Evolutionary conservation across 2,888 invertebrate genomes (phyloP), one percentile per base, ranked within the genome.

Genomic region (Clunio marinus): DNA sequence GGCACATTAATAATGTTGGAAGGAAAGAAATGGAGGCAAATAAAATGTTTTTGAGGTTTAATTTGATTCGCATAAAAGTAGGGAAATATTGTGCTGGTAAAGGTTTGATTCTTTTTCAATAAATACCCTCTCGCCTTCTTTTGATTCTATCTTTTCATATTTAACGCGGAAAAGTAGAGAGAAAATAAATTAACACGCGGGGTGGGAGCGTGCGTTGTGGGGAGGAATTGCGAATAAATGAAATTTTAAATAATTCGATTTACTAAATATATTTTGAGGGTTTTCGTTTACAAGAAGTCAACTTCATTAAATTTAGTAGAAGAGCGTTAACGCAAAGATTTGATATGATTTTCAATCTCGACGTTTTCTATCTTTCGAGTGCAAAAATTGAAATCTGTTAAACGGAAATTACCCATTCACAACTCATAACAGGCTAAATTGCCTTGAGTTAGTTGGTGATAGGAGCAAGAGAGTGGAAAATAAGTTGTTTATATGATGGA

Each of bases 381-480:
- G 4, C 10, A 7, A 13, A 63, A 63, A 63, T 45, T 46, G 17
- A 45, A 46, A 25, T 63, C 22, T 46, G 15, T 27, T 27, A 41
- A 63, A 17, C 63, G 27, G 46, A 66, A 55, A 66, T 66, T 66
- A 66, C 32, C 32, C 51, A 66, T 66, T 66, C 66, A 66, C 66
- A 66, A 55, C 66, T 66, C 66, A 66, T 66, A 45, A 63, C 13
- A 27, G 66, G 20, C 32, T 25, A 66, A 66, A 66, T 32, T 55
- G 66, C 66, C 66, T 66, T 24, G 55, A 66, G 66, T 28, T 28
- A 17, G 28, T 17, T 41, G 15, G 20, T 20, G 22, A 51, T 51
- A 10, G 41, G 41, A 41, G 10, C 2, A n/a, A 10, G 41, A 51
- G 51, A 51, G 51, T 22, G 22, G n/a, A 22, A 22, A 46, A 27